Percentiles rank a stretch among this genome's conserved stretches.
Conservation (phyloP, 2,888 invertebrate genomes). For the Caenorhabditis sp. region DNA sequence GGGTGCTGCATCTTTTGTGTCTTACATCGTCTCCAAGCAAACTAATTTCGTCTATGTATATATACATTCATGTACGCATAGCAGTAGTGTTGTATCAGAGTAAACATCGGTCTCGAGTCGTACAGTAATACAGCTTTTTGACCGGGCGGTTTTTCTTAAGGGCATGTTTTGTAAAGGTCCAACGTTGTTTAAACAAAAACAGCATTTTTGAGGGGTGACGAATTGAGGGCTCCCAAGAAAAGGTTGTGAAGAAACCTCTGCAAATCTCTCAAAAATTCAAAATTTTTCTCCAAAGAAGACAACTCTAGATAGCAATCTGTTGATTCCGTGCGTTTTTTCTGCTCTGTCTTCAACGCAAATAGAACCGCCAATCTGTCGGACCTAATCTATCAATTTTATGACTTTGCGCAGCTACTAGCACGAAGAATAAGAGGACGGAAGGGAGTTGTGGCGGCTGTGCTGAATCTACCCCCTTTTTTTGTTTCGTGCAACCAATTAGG, state of each 20-base stretch:
- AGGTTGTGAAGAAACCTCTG: too few species aligned
- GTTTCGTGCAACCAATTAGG: conserved; percentile 62
- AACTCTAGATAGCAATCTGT: background rate
- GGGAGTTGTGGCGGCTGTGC: conserved; percentile 27
- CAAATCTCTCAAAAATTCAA: background rate
- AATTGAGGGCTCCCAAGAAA: too few species aligned
- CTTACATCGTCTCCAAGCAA: conserved; percentile 22
- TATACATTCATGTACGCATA: conserved; percentile 50
- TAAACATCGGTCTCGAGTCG: conserved; percentile 39
- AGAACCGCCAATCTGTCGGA: conserved; percentile 46
- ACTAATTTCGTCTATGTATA: conserved; percentile 54
- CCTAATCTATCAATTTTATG: conserved; percentile 63
- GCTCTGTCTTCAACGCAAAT: background rate
- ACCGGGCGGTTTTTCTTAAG: background rate
- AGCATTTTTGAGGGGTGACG: too few species aligned
- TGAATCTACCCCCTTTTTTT: conserved; percentile 38
- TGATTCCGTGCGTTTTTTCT: conserved; percentile 17
- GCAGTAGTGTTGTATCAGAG: conserved; percentile 48
- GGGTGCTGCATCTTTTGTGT: background rate
- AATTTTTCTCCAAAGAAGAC: too few species aligned
- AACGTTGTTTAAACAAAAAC: background rate
- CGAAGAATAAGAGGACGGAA: conserved; percentile 34
- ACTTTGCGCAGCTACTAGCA: conserved; percentile 35
- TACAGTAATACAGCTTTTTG: conserved; percentile 46
- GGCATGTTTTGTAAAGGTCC: background rate